Percentiles rank a stretch among this genome's conserved stretches.
Evolutionary conservation across 2,113 vertebrate species (phyloP).

Genomic region (Thalassarche chlororhynchos): DNA sequence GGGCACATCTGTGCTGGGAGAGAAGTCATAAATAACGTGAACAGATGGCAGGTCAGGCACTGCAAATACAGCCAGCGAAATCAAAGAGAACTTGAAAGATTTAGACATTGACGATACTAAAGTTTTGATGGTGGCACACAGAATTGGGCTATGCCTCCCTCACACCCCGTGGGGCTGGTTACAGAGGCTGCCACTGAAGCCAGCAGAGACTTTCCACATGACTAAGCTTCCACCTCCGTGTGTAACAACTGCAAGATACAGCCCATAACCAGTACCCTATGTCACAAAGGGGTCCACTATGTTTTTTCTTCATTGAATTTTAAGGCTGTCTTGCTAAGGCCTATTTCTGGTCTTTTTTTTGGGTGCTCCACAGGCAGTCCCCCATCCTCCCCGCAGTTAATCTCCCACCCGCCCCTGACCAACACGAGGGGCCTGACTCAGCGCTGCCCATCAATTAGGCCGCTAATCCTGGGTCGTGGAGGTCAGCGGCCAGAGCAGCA

Average conservation of each 20-base stretch:
- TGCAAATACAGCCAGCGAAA: not conserved
- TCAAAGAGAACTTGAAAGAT: not conserved
- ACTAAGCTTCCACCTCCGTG: not conserved
- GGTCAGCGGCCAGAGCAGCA: not conserved
- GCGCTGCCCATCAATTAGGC: not conserved
- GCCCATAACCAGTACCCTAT: not conserved
- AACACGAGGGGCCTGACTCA: not conserved
- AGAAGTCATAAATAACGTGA: not conserved
- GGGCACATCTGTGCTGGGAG: not conserved
- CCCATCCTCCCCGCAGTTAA: not conserved
- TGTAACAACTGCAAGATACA: not conserved
- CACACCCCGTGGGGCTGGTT: not conserved
- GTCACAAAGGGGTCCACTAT: not conserved
- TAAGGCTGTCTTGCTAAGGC: not conserved
- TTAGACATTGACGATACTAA: not conserved
- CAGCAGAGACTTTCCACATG: not conserved
- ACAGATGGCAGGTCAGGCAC: not conserved
- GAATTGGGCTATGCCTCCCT: not conserved
- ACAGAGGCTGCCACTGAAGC: accelerated
- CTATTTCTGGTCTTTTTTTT: not conserved
- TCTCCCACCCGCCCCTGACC: not conserved
- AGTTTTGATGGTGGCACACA: not conserved
- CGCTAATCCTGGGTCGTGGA: accelerated
- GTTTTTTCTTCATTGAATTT: not conserved
- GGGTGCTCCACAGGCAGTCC: not conserved